A percentile compares a stretch with the other conserved stretches of the same genome.
Conservation (phyloP, 37 sponge, comb jelly and placozoan genomes). For the Amphimedon queenslandica region DNA sequence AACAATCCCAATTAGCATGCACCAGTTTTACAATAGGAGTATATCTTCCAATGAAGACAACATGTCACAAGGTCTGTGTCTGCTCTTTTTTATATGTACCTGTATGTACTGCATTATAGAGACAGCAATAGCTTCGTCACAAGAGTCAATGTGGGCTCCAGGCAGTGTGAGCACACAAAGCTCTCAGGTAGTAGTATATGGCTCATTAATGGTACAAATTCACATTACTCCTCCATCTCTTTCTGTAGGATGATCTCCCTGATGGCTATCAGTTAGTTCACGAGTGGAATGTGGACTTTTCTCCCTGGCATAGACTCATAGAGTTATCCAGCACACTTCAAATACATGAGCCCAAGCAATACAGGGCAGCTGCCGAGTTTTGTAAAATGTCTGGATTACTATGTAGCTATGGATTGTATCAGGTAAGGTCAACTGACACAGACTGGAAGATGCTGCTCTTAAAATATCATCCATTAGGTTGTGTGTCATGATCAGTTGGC, state of each 20-base stretch:
- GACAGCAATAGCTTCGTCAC: slow-evolving; percentile 20
- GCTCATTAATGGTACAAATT: no score
- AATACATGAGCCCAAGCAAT: slow-evolving; percentile 11
- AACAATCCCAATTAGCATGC: no score
- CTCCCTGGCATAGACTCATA: slow-evolving; percentile 11
- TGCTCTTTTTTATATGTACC: no score
- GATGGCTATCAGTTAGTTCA: slow-evolving; percentile 15
- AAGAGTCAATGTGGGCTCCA: slow-evolving; percentile 30
- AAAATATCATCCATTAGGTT: no score
- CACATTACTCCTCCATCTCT: no score
- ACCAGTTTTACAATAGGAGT: no score
- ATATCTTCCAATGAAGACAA: no score
- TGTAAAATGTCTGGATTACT: slow-evolving; percentile 70
- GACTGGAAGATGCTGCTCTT: no score
- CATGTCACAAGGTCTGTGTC: no score
- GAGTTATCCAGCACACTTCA: slow-evolving; percentile 10
- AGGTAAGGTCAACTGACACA: slow-evolving; percentile 10
- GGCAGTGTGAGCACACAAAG: slow-evolving; percentile 41
- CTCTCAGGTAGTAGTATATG: slow-evolving; percentile 21
- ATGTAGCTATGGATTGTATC: slow-evolving; percentile 71
- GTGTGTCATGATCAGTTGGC: slow-evolving; percentile 51
- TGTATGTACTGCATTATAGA: background rate
- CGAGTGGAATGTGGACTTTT: slow-evolving; percentile 4
- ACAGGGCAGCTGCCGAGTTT: slow-evolving; percentile 63
- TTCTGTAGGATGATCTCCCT: slow-evolving; percentile 29